Evolutionary conservation across 1,140 invertebrate species (phyloP).

Genomic region (Ruditapes philippinarum): DNA sequence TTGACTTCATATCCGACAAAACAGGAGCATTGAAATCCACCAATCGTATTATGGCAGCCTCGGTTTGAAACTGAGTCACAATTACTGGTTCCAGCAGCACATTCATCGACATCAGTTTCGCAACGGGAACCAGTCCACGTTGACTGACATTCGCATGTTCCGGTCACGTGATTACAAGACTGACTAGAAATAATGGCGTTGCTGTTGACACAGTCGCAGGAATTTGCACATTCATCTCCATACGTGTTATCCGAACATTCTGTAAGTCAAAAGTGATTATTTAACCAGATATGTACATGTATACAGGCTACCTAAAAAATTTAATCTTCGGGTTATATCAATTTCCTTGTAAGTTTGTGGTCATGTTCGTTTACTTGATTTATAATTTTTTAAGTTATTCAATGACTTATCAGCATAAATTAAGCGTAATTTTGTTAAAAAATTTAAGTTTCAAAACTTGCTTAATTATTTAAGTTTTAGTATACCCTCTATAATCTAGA

Average conservation of each 20-base stretch:
- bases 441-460: too few relatives aligned
- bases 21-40: conserved; percentile 58
- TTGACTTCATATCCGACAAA: neutral
- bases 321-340: too few relatives aligned
- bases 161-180: conserved; percentile 55
- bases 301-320: too few relatives aligned
- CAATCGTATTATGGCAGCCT: conserved; percentile 49
- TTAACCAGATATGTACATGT: too few relatives aligned
- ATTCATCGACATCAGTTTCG: conserved; percentile 59
- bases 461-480: too few relatives aligned
- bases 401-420: too few relatives aligned
- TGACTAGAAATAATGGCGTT: conserved; percentile 36
- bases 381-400: too few relatives aligned
- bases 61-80: neutral
- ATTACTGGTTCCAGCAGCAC: neutral
- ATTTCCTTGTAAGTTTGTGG: too few relatives aligned
- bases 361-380: too few relatives aligned
- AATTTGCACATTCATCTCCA: conserved; percentile 22
- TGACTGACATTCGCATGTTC: conserved; percentile 20
- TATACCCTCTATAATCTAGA: too few relatives aligned
- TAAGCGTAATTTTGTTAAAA: too few relatives aligned
- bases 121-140: conserved; percentile 43
- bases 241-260: conserved; percentile 37
- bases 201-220: conserved; percentile 35
- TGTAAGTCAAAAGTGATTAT: neutral